Percentiles rank a stretch among this genome's conserved stretches.
These are phyloP conservation scores for Carcina quercana DNA, from an alignment of 2,888 invertebrate genomes.

Conservation along the genomic window DNA sequence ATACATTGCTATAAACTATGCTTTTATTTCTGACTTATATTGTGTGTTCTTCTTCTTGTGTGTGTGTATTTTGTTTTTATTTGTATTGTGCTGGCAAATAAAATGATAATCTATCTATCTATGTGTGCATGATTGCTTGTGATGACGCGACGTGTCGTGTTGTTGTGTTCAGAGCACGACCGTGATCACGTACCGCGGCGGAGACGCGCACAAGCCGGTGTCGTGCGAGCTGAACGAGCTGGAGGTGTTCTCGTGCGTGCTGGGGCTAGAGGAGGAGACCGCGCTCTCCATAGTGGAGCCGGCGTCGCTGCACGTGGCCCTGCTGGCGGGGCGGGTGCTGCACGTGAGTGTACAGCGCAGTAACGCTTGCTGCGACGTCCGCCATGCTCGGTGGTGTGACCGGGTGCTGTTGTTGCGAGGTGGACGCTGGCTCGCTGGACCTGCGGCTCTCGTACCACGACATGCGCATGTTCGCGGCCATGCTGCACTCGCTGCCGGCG, in stretches of 20 bases:
- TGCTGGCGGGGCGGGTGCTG: slow-evolving; percentile 68
- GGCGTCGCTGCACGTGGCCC: slow-evolving; percentile 85
- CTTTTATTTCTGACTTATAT: no score
- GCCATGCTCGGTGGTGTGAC: not conserved
- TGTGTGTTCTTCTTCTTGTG: no score
- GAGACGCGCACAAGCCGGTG: slow-evolving; percentile 81
- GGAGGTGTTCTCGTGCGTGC: slow-evolving; percentile 94
- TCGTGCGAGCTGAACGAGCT: slow-evolving; percentile 92
- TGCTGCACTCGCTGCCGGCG: slow-evolving; percentile 89
- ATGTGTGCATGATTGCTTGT: no score
- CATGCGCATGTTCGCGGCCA: slow-evolving; percentile 91
- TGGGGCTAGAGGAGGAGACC: slow-evolving; percentile 93
- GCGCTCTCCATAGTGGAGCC: slow-evolving; percentile 96
- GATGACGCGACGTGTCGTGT: no score
- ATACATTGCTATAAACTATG: no score
- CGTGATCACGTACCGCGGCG: slow-evolving; percentile 85
- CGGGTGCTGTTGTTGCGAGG: slow-evolving; percentile 53
- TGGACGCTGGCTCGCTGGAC: slow-evolving; percentile 83
- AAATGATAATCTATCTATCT: no score
- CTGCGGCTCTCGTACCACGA: slow-evolving; percentile 95
- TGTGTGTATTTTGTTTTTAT: no score
- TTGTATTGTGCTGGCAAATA: no score
- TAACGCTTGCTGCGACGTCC: not conserved
- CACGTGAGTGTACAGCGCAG: slow-evolving; percentile 39
- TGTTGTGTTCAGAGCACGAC: slow-evolving; percentile 83